Conservation (phyloP, 2,113 vertebrate genomes). For the Cariama cristata region DNA sequence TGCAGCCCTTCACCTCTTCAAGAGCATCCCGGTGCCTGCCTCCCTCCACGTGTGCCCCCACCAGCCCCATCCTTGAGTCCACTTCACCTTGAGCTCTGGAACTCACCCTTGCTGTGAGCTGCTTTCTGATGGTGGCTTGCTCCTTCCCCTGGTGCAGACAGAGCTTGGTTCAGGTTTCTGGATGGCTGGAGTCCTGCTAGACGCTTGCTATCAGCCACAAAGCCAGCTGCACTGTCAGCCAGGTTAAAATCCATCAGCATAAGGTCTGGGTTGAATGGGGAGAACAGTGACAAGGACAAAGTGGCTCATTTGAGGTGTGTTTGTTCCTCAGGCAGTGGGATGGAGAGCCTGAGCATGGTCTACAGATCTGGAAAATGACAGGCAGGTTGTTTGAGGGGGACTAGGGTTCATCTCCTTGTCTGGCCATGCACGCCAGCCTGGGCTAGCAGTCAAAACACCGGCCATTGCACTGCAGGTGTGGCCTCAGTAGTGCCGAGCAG, state of each 20-base stretch:
- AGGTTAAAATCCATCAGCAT: not conserved
- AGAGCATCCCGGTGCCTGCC: not conserved
- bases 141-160: not conserved
- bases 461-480: not conserved
- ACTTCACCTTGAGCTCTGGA: not conserved
- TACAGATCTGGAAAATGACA: not conserved
- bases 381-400: not conserved
- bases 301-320: accelerated
- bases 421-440: accelerated
- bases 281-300: not conserved
- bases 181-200: not conserved
- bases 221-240: not conserved
- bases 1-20: not conserved
- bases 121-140: not conserved
- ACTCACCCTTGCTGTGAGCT: not conserved
- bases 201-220: not conserved
- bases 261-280: not conserved
- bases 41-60: not conserved
- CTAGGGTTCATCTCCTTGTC: accelerated
- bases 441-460: not conserved
- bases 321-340: not conserved
- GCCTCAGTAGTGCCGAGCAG: not conserved
- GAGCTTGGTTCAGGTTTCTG: not conserved
- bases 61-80: not conserved
- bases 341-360: not conserved